Evolutionary conservation across 2,888 invertebrate genomes (phyloP).

Genomic region (Anthrax anthrax): DNA sequence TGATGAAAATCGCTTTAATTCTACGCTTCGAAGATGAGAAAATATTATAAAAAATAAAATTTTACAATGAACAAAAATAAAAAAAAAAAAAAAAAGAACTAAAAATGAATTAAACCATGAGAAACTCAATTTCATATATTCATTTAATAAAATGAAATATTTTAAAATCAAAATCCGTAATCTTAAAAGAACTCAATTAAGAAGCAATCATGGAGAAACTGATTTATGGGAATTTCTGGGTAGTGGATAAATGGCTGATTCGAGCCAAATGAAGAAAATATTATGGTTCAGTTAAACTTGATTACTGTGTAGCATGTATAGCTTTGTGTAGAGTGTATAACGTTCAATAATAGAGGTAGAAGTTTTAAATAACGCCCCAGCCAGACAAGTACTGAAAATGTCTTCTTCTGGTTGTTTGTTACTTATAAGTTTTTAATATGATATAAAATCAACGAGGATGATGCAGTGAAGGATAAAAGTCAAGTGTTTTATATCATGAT

Average conservation of each 20-base stretch:
- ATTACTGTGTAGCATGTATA: no score
- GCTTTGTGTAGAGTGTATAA: not conserved
- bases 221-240: conserved; percentile 7
- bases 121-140: no score
- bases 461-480: no score
- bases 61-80: no score
- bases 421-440: no score
- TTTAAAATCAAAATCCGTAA: not conserved
- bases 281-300: not conserved
- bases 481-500: no score
- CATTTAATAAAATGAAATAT: not conserved
- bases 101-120: no score
- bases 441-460: no score
- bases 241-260: not conserved
- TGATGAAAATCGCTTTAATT: not conserved
- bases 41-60: not conserved
- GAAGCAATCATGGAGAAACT: conserved; percentile 10
- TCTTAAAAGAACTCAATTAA: conserved; percentile 9
- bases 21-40: not conserved
- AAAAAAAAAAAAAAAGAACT: no score
- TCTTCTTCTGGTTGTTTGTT: not conserved
- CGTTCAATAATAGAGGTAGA: not conserved
- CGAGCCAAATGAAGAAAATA: not conserved
- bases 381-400: conserved; percentile 5
- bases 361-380: conserved; percentile 6